Evolutionary conservation across 1,140 invertebrate genomes (phyloP).

Genomic region (Heliconius congener): DNA sequence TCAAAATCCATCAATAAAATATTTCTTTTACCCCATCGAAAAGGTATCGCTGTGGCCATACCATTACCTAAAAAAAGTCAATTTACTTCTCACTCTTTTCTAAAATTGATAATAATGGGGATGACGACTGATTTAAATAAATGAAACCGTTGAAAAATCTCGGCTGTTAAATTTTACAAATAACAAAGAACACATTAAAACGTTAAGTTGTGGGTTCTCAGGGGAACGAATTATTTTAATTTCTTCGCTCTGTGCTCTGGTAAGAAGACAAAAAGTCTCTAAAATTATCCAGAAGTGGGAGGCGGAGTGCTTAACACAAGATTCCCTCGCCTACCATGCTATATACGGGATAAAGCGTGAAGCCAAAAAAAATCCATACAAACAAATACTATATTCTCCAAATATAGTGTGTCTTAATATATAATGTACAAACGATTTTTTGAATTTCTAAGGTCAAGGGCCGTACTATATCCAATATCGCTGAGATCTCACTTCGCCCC

Average conservation of each 20-base stretch:
- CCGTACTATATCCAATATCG: not conserved
- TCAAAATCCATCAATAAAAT: conserved; percentile 2
- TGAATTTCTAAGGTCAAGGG: not conserved
- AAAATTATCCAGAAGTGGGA: not conserved
- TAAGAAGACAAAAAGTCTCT: no score
- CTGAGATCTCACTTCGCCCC: conserved; percentile 15
- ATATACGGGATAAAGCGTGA: not conserved
- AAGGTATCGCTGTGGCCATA: not conserved
- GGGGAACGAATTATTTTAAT: no score
- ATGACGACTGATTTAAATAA: not conserved
- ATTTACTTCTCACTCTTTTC: not conserved
- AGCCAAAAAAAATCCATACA: not conserved
- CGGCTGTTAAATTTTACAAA: no score
- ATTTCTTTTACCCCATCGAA: not conserved
- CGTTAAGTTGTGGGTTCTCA: no score
- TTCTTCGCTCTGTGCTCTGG: no score
- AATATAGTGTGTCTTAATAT: not conserved
- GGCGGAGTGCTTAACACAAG: not conserved
- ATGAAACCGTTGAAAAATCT: not conserved
- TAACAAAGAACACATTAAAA: no score
- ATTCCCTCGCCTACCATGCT: not conserved
- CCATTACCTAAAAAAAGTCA: conserved; percentile 1
- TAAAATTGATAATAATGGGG: not conserved
- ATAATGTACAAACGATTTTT: not conserved
- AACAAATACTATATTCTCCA: not conserved